Evolutionary conservation across 2,797 vertebrate genomes (phyloP), one percentile per base, ranked within the genome.

Genomic region (Danio albolineatus): DNA sequence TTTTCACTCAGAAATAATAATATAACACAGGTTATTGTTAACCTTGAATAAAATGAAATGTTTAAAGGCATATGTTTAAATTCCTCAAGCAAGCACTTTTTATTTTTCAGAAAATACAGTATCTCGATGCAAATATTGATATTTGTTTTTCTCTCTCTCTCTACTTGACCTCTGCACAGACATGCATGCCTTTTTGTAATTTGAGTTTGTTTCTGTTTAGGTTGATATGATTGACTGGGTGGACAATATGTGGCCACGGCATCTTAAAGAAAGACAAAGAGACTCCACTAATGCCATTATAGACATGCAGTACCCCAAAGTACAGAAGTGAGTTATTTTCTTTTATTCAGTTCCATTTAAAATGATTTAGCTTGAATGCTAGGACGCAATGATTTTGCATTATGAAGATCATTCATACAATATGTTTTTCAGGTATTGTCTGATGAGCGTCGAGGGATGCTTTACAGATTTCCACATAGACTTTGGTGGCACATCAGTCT

Each of bases 271-370:
- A 87, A 95, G 95, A 80, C 97, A 99, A 86, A 96, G 96, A 69
- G 98, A 99, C 88, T 97, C 98, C 39, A 99, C 98, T 0, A 99
- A 99, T 36, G 96, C 96, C 54, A 99, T 99, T 82, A 93, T 96
- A 85, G 97, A 98, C 85, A 99, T 99, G 98, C 97, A 99, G 86
- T 99, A 99, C 86, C 98, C 98, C 41, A 99, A 99, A 94, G 98
- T 99, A 82, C 97, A 99, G 85, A 99, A 99, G 98, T 99, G 90
- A 96, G 97, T 94, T 56, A 9, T 10, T 21, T 13, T 17, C 14
- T 53, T 53, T n/a, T 71, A 16, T 41, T 73, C 2, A 48, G 10
- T 57, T 46, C 4, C 5, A 16, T 48, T 43, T 5, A 66, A 66
- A 10, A 10, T 0, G 13, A 14, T 21, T 73, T 57, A 46, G 7